Conservation (phyloP, 1,140 invertebrate genomes). For the Caenorhabditis brenneri region DNA sequence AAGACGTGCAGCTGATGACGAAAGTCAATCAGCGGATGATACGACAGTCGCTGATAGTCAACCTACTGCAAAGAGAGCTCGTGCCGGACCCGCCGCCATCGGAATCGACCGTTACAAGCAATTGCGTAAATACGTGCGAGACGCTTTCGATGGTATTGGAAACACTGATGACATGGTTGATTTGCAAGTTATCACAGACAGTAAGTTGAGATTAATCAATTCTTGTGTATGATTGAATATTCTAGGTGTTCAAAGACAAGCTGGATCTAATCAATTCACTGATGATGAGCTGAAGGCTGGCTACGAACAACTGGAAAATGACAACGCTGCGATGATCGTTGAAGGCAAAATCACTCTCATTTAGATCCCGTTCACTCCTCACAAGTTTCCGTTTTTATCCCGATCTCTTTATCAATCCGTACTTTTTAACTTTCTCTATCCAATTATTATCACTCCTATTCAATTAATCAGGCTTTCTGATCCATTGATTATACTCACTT, state of each 20-base stretch:
- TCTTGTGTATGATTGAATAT: background rate
- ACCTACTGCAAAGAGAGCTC: conserved; percentile 48
- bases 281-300: conserved; percentile 64
- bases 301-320: conserved; percentile 61
- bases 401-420: background rate
- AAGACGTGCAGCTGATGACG: conserved; percentile 31
- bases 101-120: conserved; percentile 60
- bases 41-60: conserved; percentile 34
- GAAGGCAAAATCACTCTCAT: conserved; percentile 63
- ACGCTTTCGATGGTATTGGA: conserved; percentile 63
- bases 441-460: background rate
- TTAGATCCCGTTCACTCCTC: background rate
- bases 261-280: conserved; percentile 60
- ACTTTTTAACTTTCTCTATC: background rate
- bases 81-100: conserved; percentile 25
- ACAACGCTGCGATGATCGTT: conserved; percentile 64
- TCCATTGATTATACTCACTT: no score
- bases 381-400: background rate
- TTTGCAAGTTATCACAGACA: conserved; percentile 51
- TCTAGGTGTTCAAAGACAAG: conserved; percentile 57
- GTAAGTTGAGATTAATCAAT: background rate
- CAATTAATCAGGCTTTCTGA: no score
- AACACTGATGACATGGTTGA: conserved; percentile 54
- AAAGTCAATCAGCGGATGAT: background rate
- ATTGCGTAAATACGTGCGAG: conserved; percentile 63